Conservation (phyloP, 2,113 vertebrate species). For the Hypomesus transpacificus region DNA sequence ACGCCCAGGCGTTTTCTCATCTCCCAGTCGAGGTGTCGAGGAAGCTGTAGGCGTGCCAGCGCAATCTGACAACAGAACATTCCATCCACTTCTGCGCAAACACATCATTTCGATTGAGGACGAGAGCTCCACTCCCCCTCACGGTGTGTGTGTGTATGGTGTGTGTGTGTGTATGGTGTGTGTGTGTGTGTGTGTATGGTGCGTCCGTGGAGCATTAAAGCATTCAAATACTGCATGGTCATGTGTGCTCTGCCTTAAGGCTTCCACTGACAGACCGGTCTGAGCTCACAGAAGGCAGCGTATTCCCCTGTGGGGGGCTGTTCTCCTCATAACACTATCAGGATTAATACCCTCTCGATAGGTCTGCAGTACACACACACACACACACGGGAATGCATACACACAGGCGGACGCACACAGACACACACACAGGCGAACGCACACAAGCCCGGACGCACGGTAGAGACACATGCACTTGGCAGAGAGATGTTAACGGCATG, state of each 20-base stretch:
- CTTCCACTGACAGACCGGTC: constrained; percentile 33
- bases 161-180: too few relatives aligned
- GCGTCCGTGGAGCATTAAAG: constrained; percentile 11
- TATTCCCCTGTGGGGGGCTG: constrained; percentile 29
- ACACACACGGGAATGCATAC: background rate
- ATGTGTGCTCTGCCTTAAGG: constrained; percentile 58
- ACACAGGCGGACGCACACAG: constrained; percentile 14
- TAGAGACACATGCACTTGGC: constrained; percentile 27
- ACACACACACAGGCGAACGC: constrained; percentile 10
- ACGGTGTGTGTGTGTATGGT: too few relatives aligned
- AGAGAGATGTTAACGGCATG: constrained; percentile 55
- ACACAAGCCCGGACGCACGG: constrained; percentile 9
- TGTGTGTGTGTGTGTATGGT: too few relatives aligned
- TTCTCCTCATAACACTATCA: constrained; percentile 51
- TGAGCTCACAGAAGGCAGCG: constrained; percentile 25
- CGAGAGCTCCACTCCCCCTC: constrained; percentile 1
- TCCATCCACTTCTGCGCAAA: constrained; percentile 52
- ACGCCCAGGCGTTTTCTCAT: too few relatives aligned
- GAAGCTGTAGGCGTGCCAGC: background rate
- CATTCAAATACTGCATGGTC: constrained; percentile 68
- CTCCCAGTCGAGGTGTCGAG: too few relatives aligned
- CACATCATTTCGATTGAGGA: constrained; percentile 33
- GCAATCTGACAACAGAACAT: constrained; percentile 7
- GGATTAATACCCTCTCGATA: constrained; percentile 33
- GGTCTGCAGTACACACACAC: constrained; percentile 12